A percentile compares a stretch with the other conserved stretches of the same genome.
phyloP scores from a whole-genome alignment of 1,140 invertebrate species.

The Paracyclopina nana region DNA sequence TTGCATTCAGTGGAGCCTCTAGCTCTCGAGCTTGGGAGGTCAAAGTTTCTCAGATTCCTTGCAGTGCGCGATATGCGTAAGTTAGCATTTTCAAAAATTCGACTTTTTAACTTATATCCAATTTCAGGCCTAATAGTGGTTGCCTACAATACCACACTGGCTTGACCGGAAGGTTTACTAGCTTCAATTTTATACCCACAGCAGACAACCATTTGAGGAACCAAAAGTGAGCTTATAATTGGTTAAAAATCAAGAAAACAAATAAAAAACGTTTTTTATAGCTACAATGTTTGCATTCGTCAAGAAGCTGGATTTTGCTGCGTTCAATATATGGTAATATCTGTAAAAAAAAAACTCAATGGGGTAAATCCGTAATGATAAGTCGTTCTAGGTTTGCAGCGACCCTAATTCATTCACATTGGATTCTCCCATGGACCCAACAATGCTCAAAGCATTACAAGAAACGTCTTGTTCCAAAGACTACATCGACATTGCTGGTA shows the following conservation, averaged over 20 bases:
- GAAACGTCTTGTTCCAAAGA: neutral
- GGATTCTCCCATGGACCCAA: neutral
- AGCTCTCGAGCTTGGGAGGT: neutral
- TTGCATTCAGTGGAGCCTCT: conserved; percentile 1
- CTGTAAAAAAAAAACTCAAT: too few species aligned
- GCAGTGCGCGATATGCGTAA: neutral
- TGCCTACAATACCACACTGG: conserved; percentile 12
- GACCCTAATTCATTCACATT: neutral
- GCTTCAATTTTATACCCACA: conserved; percentile 2
- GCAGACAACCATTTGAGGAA: conserved; percentile 3
- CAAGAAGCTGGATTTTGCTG: conserved; percentile 11
- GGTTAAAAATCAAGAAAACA: neutral
- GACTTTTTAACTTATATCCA: neutral
- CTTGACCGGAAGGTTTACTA: neutral
- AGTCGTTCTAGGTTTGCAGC: too few species aligned
- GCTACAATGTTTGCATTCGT: neutral
- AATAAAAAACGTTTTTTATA: neutral
- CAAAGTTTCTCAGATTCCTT: conserved; percentile 13
- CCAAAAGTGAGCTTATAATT: neutral
- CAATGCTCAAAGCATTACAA: neutral
- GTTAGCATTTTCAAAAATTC: neutral
- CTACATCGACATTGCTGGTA: neutral
- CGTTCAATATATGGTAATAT: conserved; percentile 1
- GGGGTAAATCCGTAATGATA: too few species aligned
- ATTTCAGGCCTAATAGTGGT: conserved; percentile 5